These are phyloP conservation scores for Melangyna quadrimaculata DNA, from an alignment of 2,888 invertebrate species.

Conservation along the genomic window DNA sequence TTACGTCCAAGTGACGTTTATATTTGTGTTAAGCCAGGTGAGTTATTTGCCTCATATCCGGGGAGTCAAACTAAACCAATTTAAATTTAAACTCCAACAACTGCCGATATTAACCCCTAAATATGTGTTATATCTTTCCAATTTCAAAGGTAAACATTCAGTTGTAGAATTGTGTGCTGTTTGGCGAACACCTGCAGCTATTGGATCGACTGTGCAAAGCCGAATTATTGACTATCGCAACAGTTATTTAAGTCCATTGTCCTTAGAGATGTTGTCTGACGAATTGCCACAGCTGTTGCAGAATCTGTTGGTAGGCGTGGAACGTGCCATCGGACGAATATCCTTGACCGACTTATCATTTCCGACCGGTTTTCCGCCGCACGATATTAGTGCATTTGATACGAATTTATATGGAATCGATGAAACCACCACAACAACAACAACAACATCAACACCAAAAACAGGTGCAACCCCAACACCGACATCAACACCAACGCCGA, in stretches of 20 bases:
- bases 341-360: slow-evolving; percentile 85
- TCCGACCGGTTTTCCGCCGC: slow-evolving; percentile 83
- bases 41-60: slow-evolving; percentile 26
- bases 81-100: not conserved
- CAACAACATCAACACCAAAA: not conserved
- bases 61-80: not conserved
- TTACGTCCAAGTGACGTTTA: slow-evolving; percentile 85
- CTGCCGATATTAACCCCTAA: not conserved
- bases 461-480: slow-evolving; percentile 17
- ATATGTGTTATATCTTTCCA: not conserved
- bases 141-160: slow-evolving; percentile 74
- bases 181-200: slow-evolving; percentile 77
- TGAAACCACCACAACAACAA: slow-evolving; percentile 31
- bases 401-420: slow-evolving; percentile 44
- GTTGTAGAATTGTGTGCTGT: slow-evolving; percentile 77
- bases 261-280: slow-evolving; percentile 80
- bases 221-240: slow-evolving; percentile 78
- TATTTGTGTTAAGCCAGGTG: slow-evolving; percentile 83
- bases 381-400: slow-evolving; percentile 76
- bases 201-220: slow-evolving; percentile 75
- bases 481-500: slow-evolving; percentile 69
- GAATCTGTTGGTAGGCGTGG: slow-evolving; percentile 86
- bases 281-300: slow-evolving; percentile 85
- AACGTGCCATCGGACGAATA: slow-evolving; percentile 86
- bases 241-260: slow-evolving; percentile 77